A percentile compares a stretch with the other conserved stretches of the same genome.
Conservation (phyloP, 2,888 invertebrate species). For the Nomada fucata region DNA sequence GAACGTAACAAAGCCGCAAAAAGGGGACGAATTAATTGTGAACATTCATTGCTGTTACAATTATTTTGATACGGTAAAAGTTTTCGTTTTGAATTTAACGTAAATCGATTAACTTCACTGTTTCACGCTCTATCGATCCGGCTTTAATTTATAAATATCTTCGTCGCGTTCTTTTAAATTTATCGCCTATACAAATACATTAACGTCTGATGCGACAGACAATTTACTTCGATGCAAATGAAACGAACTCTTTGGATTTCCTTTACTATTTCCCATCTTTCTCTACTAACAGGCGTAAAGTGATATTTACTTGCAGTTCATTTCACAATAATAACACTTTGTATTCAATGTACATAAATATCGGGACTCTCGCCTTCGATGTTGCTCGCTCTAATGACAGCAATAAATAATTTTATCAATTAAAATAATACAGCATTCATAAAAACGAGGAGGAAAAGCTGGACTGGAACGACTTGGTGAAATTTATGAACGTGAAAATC, state of each 20-base stretch:
- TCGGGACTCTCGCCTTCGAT: too few species aligned
- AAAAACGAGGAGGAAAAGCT: conserved; percentile 88
- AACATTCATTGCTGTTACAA: too few species aligned
- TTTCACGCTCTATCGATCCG: too few species aligned
- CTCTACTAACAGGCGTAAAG: neutral
- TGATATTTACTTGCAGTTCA: too few species aligned
- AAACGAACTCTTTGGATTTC: neutral
- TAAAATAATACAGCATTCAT: conserved; percentile 79
- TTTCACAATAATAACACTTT: too few species aligned
- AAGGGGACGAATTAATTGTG: neutral
- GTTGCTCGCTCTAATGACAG: neutral
- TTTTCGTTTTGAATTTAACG: too few species aligned
- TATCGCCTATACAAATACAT: neutral
- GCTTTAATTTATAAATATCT: too few species aligned
- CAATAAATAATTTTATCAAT: neutral
- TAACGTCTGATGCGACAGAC: too few species aligned
- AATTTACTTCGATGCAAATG: too few species aligned
- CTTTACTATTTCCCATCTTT: neutral
- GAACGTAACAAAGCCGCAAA: neutral
- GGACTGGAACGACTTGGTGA: conserved; percentile 88
- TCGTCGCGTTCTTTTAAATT: neutral
- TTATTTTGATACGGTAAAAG: too few species aligned
- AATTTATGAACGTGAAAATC: conserved; percentile 89
- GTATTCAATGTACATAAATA: too few species aligned
- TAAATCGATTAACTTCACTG: too few species aligned